phyloP scores from a whole-genome alignment of 2,888 invertebrate genomes.

The Mallateleia sp. region DNA sequence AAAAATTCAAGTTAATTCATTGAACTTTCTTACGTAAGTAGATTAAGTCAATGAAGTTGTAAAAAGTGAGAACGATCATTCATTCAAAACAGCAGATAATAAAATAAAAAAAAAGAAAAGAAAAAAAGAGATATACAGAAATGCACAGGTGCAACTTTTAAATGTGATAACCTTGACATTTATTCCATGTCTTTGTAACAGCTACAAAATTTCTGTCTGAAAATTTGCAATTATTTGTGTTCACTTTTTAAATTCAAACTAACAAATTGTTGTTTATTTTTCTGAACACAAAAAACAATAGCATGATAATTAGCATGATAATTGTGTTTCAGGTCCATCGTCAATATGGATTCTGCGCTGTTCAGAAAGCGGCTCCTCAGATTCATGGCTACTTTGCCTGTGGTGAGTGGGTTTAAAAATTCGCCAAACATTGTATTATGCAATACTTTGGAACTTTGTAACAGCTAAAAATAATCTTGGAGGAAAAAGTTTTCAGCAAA shows the following conservation, averaged over 20 bases:
- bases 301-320: neutral
- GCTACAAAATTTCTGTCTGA: neutral
- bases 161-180: neutral
- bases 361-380: slow-evolving; percentile 94
- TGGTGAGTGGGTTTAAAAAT: slow-evolving; percentile 91
- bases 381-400: slow-evolving; percentile 96
- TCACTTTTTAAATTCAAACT: neutral
- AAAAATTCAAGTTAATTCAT: no score
- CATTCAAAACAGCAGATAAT: no score
- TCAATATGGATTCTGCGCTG: slow-evolving; percentile 95
- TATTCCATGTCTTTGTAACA: neutral
- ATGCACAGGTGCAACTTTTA: neutral
- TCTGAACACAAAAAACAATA: neutral
- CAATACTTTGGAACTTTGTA: no score
- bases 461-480: no score
- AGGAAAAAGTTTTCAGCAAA: no score
- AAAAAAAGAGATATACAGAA: no score
- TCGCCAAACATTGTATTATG: neutral
- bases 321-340: slow-evolving; percentile 94
- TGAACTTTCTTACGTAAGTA: no score
- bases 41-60: no score
- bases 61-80: no score
- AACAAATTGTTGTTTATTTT: neutral
- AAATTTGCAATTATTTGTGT: neutral
- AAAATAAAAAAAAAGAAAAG: no score